phyloP scores from a whole-genome alignment of 2,797 vertebrate genomes.

The Sebastes itinus region DNA sequence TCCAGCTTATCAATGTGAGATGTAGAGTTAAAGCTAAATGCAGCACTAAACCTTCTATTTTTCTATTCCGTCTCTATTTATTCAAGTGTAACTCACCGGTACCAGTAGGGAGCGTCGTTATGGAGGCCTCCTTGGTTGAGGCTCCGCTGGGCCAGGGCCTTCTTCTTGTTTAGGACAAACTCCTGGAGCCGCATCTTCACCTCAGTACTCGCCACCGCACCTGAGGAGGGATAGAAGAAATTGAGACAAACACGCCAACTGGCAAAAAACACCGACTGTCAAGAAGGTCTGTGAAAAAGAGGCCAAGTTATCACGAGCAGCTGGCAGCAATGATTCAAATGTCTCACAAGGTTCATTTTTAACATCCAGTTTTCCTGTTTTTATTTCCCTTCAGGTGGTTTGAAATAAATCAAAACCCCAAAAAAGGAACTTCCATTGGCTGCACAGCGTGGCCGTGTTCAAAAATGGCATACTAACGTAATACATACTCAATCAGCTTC shows the following conservation, averaged over 20 bases:
- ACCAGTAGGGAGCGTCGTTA: constrained; percentile 96
- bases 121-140: constrained; percentile 94
- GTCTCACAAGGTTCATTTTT: background rate
- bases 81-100: constrained; percentile 63
- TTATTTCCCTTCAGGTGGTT: background rate
- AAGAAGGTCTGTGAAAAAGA: background rate
- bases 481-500: too few relatives aligned
- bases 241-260: background rate
- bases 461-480: background rate
- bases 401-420: background rate
- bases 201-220: constrained; percentile 97
- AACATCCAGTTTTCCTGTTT: background rate
- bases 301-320: background rate
- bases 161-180: constrained; percentile 98
- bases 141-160: constrained; percentile 93
- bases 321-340: background rate
- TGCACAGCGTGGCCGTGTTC: background rate
- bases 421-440: background rate
- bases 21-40: background rate
- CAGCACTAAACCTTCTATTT: background rate
- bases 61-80: too few relatives aligned
- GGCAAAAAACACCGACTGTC: background rate
- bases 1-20: background rate
- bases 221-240: constrained; percentile 63
- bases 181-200: constrained; percentile 99